Conservation (phyloP, 2,797 vertebrate species). For the Lagocephalus sceleratus region DNA sequence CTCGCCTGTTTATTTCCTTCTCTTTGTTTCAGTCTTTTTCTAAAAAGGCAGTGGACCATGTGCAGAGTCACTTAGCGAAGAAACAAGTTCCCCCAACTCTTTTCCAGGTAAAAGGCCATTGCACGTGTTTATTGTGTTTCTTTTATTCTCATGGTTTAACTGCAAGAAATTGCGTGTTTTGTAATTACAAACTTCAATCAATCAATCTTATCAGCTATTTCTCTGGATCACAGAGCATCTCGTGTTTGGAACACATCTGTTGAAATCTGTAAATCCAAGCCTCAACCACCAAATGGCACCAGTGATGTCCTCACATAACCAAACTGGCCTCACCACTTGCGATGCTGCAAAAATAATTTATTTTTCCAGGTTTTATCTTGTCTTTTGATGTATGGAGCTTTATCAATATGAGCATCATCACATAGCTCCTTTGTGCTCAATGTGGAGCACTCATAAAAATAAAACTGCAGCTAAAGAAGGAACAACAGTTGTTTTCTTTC, state of each 20-base stretch:
- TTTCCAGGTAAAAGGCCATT: conserved; percentile 85
- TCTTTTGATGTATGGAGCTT: no score
- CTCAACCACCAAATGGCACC: no score
- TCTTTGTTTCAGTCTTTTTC: conserved; percentile 84
- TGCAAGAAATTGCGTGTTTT: neutral
- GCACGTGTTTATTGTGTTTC: no score
- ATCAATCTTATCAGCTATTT: neutral
- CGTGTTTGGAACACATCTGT: no score
- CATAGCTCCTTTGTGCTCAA: conserved; percentile 1
- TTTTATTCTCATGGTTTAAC: no score
- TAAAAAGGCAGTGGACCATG: conserved; percentile 92
- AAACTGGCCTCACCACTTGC: no score
- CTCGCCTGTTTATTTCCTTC: conserved; percentile 8
- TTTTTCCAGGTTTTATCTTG: no score
- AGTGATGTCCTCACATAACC: no score
- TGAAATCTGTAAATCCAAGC: no score
- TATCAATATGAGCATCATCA: neutral
- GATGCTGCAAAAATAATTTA: no score
- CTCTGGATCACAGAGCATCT: neutral
- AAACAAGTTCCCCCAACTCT: conserved; percentile 89
- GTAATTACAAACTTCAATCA: no score
- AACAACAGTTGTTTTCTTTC: conserved; percentile 13
- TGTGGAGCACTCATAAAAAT: conserved; percentile 8
- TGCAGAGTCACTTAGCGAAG: conserved; percentile 89
- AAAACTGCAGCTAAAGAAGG: neutral